Evolutionary conservation across 2,113 vertebrate species (phyloP), one percentile per base, ranked within the genome.

Genomic region (Barbus barbus): DNA sequence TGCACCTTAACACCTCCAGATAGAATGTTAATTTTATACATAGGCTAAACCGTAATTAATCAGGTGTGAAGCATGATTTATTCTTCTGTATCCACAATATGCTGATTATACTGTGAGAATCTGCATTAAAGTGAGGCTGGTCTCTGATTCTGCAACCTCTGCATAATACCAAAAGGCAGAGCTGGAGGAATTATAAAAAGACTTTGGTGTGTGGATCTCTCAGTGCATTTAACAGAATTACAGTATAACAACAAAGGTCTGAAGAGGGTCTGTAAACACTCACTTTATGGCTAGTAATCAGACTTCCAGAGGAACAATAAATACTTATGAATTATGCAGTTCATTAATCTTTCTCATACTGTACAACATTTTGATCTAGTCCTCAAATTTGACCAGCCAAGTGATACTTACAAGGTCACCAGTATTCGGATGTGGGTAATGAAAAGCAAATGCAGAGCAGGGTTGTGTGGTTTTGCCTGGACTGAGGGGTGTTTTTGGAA

Each of bases 131-230:
- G 13, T 33, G 8, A 20, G 74, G 18, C 18, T 24, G 75, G 28
- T 31, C 36, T 18, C 36, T 26, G 56, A 31, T 46, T 61, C 58
- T 67, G 78, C 78, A 80, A 67, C 22, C 78, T 80, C 16, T 20
- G 78, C 60, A 65, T 31, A 65, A 80, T 60, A 41, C 14, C 12
- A 38, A 24, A 28, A 63, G 58, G 14, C 20, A 61, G 12, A 28
- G 24, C 24, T 38, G 24, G 24, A 41, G 9, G 36, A 31, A 61
- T 79, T 79, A 18, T 24, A 65, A 80, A 65, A 26, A 63, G 2
- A 46, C 60, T 22, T 46, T n/a, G 8, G 8, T 11, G 16, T 28
- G 33, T 46, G 13, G 58, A 63, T 51, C 28, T 77, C 9, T 77
- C 46, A 12, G 26, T 56, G 48, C 74, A 77, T 63, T 63, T 41